Conservation (phyloP, 2,888 invertebrate genomes). For the Quadriops clusia region DNA sequence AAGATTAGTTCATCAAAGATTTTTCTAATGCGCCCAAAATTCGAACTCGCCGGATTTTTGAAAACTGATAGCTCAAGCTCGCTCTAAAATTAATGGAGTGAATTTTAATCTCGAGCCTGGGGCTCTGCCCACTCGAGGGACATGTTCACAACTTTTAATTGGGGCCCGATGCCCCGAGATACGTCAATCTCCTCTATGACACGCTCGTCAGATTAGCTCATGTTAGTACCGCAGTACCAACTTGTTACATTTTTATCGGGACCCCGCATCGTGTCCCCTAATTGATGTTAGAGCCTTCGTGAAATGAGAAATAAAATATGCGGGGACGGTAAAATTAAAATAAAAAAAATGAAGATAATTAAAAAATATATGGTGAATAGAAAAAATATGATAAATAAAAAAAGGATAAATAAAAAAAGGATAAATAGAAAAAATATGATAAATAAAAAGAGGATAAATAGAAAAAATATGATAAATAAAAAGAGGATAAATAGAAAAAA, state of each 20-base stretch:
- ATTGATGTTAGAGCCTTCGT: constrained; percentile 11
- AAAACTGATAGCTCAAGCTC: no score
- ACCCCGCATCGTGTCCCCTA: constrained; percentile 23
- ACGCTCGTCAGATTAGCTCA: constrained; percentile 20
- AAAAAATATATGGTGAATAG: not conserved
- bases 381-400: not conserved
- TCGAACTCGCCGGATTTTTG: no score
- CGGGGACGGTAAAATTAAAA: not conserved
- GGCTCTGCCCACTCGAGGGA: no score
- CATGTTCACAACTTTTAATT: constrained; percentile 21
- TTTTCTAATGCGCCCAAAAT: no score
- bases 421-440: not conserved
- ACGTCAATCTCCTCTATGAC: constrained; percentile 16
- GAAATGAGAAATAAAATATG: not conserved
- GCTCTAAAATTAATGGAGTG: no score
- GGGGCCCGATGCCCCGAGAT: constrained; percentile 17
- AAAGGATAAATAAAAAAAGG: not conserved
- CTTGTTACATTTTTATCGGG: constrained; percentile 18
- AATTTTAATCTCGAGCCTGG: no score
- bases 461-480: not conserved
- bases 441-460: not conserved
- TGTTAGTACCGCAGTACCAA: constrained; percentile 18
- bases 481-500: not conserved
- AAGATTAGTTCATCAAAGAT: no score
- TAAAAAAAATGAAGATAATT: not conserved